phyloP scores from a whole-genome alignment of 2,888 invertebrate genomes.

The Nowickia ferox region DNA sequence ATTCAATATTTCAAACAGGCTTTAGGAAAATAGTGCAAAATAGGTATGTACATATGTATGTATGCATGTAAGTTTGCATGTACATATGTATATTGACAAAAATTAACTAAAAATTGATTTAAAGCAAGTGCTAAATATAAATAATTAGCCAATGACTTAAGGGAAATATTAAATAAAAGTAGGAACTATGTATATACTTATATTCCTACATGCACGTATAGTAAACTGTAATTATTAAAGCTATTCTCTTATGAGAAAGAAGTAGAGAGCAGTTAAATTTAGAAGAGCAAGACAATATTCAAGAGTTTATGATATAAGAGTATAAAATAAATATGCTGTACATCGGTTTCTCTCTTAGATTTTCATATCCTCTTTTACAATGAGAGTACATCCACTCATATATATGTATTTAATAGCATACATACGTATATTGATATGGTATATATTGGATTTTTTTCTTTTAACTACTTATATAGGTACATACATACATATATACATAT shows the following conservation, averaged over 20 bases:
- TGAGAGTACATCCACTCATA: background rate
- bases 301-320: slow-evolving; percentile 1
- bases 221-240: too few species aligned
- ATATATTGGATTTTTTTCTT: too few species aligned
- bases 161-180: background rate
- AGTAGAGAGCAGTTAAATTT: background rate
- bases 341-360: background rate
- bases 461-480: background rate
- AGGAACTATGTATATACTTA: background rate
- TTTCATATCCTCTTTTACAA: background rate
- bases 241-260: too few species aligned
- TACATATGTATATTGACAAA: background rate
- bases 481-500: background rate
- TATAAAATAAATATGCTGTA: background rate
- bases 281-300: background rate
- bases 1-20: too few species aligned
- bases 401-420: too few species aligned
- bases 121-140: slow-evolving; percentile 7
- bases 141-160: background rate
- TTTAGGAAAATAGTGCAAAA: too few species aligned
- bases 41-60: background rate
- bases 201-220: too few species aligned
- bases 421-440: too few species aligned
- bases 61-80: background rate
- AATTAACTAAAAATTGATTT: background rate